Conservation (phyloP, 64 coral and sea anemone genomes). For the Hydrozoanthus tunicans region DNA sequence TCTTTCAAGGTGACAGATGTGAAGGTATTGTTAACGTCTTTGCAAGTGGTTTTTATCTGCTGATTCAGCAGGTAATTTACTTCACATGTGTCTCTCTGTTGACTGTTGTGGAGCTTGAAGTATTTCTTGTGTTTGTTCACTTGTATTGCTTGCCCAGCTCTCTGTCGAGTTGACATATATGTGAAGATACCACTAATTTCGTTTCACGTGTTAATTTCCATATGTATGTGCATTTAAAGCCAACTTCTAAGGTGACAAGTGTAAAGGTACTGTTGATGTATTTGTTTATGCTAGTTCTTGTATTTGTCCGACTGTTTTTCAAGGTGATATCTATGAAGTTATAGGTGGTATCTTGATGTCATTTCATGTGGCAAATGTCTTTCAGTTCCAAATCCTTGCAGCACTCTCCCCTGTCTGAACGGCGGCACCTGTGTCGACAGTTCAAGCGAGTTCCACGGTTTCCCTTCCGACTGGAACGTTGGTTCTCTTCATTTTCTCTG, state of each 20-base stretch:
- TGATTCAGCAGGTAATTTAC: neutral
- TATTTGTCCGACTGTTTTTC: neutral
- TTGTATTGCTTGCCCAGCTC: too few species aligned
- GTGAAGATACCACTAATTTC: too few species aligned
- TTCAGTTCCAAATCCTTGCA: constrained; percentile 81
- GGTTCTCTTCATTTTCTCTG: constrained; percentile 73
- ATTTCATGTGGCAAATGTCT: neutral
- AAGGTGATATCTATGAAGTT: neutral
- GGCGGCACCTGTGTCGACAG: constrained; percentile 82
- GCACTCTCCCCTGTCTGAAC: constrained; percentile 75
- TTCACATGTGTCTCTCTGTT: neutral
- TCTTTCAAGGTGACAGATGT: constrained; percentile 76
- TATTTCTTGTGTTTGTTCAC: too few species aligned
- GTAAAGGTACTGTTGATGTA: too few species aligned
- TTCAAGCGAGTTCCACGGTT: constrained; percentile 70
- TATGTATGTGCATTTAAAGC: neutral
- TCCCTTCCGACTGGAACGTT: constrained; percentile 77
- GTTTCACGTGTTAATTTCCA: neutral
- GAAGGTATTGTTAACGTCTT: constrained; percentile 47
- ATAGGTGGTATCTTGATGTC: neutral
- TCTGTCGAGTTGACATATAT: too few species aligned
- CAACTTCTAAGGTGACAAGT: too few species aligned
- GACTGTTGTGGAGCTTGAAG: too few species aligned
- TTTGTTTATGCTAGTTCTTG: neutral
- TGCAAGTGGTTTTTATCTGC: neutral